A percentile compares a stretch with the other conserved stretches of the same genome.
These are phyloP conservation scores for Craniophora ligustri DNA, from an alignment of 2,888 invertebrate genomes.

Conservation along the genomic window DNA sequence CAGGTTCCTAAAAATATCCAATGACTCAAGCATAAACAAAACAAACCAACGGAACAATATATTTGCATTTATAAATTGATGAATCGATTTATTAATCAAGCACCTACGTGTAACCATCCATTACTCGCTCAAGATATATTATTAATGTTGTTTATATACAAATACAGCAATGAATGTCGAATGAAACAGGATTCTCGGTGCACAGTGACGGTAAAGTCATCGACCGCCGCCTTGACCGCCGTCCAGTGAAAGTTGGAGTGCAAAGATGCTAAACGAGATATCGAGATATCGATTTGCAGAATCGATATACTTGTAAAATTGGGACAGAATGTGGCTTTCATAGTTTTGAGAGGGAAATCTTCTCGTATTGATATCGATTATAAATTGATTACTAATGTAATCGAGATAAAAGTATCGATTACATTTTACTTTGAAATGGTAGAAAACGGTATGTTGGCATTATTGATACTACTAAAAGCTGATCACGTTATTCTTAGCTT, in stretches of 20 bases:
- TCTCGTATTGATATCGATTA: background rate
- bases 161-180: conserved; percentile 44
- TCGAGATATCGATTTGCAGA: conserved; percentile 37
- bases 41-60: conserved; percentile 32
- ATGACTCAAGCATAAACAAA: conserved; percentile 25
- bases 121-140: conserved; percentile 14
- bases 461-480: too few relatives aligned
- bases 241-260: conserved; percentile 69
- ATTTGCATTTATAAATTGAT: conserved; percentile 32
- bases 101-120: conserved; percentile 16
- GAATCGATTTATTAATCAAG: conserved; percentile 2
- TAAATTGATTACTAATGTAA: background rate
- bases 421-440: too few relatives aligned
- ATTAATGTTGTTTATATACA: conserved; percentile 1
- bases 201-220: conserved; percentile 50
- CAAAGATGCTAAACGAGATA: conserved; percentile 43
- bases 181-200: conserved; percentile 1
- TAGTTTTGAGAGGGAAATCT: conserved; percentile 12
- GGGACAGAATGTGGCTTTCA: conserved; percentile 1
- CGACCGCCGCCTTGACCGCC: conserved; percentile 76
- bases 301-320: conserved; percentile 13
- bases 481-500: too few relatives aligned
- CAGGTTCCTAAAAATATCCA: conserved; percentile 11
- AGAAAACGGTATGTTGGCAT: too few relatives aligned
- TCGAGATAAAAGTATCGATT: background rate